These are phyloP conservation scores for Cichladusa arquata DNA, from an alignment of 2,113 vertebrate genomes.

Conservation along the genomic window DNA sequence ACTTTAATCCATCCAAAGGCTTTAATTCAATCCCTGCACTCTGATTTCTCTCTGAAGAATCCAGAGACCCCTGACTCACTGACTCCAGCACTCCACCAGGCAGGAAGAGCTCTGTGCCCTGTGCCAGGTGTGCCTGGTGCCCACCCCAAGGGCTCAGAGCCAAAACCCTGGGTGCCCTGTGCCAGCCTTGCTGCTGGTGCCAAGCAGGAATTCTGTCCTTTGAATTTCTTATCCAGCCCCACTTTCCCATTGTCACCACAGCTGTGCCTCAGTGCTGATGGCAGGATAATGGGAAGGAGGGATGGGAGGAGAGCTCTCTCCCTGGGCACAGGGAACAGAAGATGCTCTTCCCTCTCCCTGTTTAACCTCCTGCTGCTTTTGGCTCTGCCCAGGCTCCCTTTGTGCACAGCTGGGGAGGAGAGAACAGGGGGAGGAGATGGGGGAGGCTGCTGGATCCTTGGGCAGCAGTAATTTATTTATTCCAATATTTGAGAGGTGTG, in stretches of 20 bases:
- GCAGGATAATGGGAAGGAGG: background rate
- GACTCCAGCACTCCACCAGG: background rate
- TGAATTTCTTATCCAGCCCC: background rate
- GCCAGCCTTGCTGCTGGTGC: background rate
- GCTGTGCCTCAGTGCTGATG: background rate
- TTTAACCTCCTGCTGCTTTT: background rate
- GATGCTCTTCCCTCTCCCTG: background rate
- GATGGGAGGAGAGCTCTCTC: background rate
- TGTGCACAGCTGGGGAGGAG: background rate
- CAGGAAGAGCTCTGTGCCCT: background rate
- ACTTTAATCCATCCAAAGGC: no score
- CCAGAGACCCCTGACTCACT: no score
- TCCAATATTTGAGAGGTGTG: background rate
- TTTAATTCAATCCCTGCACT: no score
- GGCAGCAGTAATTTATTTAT: background rate
- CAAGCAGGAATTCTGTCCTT: background rate
- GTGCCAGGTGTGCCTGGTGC: background rate
- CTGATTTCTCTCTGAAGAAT: no score
- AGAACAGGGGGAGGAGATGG: background rate
- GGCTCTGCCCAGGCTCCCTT: background rate
- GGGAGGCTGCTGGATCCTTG: background rate
- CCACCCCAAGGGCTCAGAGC: background rate
- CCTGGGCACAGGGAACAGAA: background rate
- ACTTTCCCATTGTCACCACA: background rate
- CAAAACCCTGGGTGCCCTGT: background rate